Base-by-base conservation (phyloP, 2,113 vertebrate species). In the Calonectris borealis region DNA sequence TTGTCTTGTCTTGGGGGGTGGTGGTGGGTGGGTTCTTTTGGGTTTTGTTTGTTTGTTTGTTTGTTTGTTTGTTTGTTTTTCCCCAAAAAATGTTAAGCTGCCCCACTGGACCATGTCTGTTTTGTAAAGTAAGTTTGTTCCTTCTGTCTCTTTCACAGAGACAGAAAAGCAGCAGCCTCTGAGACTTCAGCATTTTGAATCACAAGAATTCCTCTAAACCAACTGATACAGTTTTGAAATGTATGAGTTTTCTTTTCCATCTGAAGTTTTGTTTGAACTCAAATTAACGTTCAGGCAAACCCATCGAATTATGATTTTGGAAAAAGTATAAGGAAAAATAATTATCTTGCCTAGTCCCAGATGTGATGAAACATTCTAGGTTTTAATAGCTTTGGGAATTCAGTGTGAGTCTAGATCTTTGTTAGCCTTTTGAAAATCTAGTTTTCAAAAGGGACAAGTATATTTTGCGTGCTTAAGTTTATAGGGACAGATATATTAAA, bases 21-120 rank as follows among this genome's bases (percentile, higher is more conserved):
- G 2, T 29, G 2, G 2, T 3, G 4, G 0, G 6, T 42, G 15
- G 5, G 4, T 7, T 19, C 18, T 46, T 46, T 46, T 46, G 18
- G 16, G 10, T 7, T 26, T 54, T 21, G 4, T 15, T 48, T 24
- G 6, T 2, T 17, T 42, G 5, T 12, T 60, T 24, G 6, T 2
- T 17, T 42, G 5, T 12, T 60, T 86, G 8, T 10, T 51, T 68
- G 27, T 52, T 49, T 46, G 46, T 46, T 46, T 19, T 19, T 19
- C 18, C 18, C 18, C 8, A 16, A 57, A 58, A 49, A 9, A 8
- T 3, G 0, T 52, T 66, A 10, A 29, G 15, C 66, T 5, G 8
- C 2, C 27, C 14, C 16, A 19, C 4, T 72, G n/a, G 12, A 27
- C 6, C 42, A 24, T 9, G 2, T 24, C 12, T 84, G 9, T 6